Conservation (phyloP, 2,888 invertebrate species). For the Agrochola lota region DNA sequence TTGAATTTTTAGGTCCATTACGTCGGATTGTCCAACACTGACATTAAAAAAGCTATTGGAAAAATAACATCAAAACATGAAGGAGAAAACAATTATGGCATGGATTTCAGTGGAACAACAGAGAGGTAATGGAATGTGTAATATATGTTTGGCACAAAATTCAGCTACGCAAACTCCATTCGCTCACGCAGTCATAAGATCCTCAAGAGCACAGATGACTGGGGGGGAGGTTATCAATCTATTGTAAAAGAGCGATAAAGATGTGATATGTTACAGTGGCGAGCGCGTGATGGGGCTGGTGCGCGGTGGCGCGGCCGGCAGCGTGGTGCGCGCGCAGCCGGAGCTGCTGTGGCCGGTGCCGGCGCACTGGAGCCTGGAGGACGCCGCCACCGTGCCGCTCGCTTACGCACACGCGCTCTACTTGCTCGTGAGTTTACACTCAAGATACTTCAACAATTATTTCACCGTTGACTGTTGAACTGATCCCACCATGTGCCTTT, state of each 20-base stretch:
- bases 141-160: background rate
- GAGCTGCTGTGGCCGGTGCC: slow-evolving; percentile 93
- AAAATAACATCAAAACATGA: slow-evolving; percentile 47
- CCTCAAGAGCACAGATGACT: background rate
- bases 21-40: slow-evolving; percentile 68
- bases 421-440: slow-evolving; percentile 66
- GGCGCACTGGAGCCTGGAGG: slow-evolving; percentile 92
- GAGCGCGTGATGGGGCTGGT: slow-evolving; percentile 92
- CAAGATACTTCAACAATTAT: background rate
- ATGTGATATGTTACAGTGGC: slow-evolving; percentile 77
- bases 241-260: no score
- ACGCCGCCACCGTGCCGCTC: slow-evolving; percentile 94
- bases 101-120: slow-evolving; percentile 83
- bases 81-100: slow-evolving; percentile 70
- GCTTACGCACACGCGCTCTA: slow-evolving; percentile 91
- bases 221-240: no score
- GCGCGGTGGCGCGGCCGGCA: slow-evolving; percentile 87
- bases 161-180: no score
- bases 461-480: background rate
- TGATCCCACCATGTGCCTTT: background rate
- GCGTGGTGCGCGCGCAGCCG: slow-evolving; percentile 87
- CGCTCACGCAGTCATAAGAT: background rate
- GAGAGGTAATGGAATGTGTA: slow-evolving; percentile 66
- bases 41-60: slow-evolving; percentile 72
- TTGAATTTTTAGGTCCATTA: slow-evolving; percentile 51